Evolutionary conservation across 2,113 vertebrate genomes (phyloP).

Genomic region (Ochotona princeps): DNA sequence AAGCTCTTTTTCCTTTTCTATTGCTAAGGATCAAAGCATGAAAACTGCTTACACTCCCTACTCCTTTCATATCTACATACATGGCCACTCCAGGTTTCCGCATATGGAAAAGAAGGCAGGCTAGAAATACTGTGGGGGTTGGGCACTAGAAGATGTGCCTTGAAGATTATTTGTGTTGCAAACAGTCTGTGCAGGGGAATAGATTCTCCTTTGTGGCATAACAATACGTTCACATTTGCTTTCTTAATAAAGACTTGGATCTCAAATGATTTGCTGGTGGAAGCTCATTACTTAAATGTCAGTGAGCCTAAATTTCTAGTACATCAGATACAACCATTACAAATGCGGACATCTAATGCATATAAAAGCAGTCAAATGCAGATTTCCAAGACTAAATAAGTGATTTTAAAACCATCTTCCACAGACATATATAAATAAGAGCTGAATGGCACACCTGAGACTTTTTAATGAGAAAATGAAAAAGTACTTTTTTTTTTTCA

Average conservation of each 20-base stretch:
- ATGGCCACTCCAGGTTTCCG: not conserved
- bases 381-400: not conserved
- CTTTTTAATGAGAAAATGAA: conserved; percentile 1
- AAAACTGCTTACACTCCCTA: not conserved
- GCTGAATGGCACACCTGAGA: not conserved
- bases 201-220: not conserved
- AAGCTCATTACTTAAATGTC: not conserved
- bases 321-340: not conserved
- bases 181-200: not conserved
- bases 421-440: not conserved
- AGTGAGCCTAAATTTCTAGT: conserved; percentile 30
- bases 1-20: not conserved
- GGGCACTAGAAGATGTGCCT: not conserved
- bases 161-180: not conserved
- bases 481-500: conserved; percentile 30
- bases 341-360: not conserved
- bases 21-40: not conserved
- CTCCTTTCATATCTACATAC: not conserved
- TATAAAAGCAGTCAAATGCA: not conserved
- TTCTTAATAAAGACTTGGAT: conserved; percentile 16
- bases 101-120: not conserved
- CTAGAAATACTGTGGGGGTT: not conserved
- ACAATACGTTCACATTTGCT: not conserved
- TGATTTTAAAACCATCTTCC: conserved; percentile 50
- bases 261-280: not conserved